Evolutionary conservation across 2,113 vertebrate genomes (phyloP).

Genomic region (Pantherophis guttatus): DNA sequence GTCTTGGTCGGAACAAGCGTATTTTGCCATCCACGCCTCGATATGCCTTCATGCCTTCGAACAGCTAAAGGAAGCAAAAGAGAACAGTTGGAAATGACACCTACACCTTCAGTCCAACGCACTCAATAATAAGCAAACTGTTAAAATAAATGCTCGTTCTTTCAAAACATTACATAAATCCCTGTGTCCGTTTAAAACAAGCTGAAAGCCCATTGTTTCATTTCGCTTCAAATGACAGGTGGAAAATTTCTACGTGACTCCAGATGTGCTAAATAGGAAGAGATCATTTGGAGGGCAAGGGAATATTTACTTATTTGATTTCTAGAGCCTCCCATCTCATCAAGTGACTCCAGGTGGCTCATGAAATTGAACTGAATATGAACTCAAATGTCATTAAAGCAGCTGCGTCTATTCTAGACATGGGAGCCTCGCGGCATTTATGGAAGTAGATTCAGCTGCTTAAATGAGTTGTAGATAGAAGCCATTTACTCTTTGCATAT

Average conservation of each 20-base stretch:
- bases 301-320: neutral
- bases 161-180: neutral
- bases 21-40: constrained; percentile 80
- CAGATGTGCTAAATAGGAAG: neutral
- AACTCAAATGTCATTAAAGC: neutral
- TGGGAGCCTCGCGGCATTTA: neutral
- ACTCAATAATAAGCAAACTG: neutral
- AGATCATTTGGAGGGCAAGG: neutral
- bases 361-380: neutral
- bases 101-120: accelerated
- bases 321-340: too few relatives aligned
- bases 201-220: neutral
- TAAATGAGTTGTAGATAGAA: neutral
- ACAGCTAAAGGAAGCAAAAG: constrained; percentile 70
- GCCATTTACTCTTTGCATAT: neutral
- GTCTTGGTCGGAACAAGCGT: constrained; percentile 83
- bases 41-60: constrained; percentile 90
- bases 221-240: neutral
- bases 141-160: constrained; percentile 2
- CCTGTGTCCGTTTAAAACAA: neutral
- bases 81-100: neutral
- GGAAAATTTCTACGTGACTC: neutral
- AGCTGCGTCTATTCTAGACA: neutral
- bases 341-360: too few relatives aligned
- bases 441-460: neutral